Evolutionary conservation across 2,888 invertebrate genomes (phyloP).

Genomic region (Chymomyza fuscimana): DNA sequence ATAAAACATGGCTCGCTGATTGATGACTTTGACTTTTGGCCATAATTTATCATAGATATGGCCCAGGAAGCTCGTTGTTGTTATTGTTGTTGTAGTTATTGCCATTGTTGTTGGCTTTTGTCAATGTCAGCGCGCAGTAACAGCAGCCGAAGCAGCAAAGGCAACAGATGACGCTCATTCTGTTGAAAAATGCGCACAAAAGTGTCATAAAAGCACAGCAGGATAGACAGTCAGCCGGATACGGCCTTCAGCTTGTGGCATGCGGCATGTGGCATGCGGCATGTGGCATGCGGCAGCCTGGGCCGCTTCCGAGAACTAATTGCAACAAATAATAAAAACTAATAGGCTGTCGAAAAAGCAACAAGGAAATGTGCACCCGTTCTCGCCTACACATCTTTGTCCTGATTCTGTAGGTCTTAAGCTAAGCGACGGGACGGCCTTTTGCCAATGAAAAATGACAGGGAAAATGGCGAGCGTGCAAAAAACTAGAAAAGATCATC

Average conservation of each 20-base stretch:
- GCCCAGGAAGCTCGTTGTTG: not conserved
- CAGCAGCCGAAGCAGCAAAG: conserved; percentile 38
- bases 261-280: not conserved
- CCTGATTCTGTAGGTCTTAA: not conserved
- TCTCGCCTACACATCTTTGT: not conserved
- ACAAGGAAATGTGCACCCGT: conserved; percentile 1
- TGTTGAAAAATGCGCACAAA: conserved; percentile 67
- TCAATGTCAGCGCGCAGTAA: conserved; percentile 48
- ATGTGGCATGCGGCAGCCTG: conserved; percentile 6
- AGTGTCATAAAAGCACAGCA: conserved; percentile 64
- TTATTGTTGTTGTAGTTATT: conserved; percentile 27
- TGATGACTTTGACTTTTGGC: conserved; percentile 74
- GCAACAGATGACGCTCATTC: conserved; percentile 72
- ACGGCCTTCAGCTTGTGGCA: conserved; percentile 6
- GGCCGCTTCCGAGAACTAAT: conserved; percentile 55
- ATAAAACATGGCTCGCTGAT: conserved; percentile 68
- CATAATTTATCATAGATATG: conserved; percentile 71
- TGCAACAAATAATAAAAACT: conserved; percentile 75
- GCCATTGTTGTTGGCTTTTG: conserved; percentile 38
- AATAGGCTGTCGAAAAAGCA: conserved; percentile 72
- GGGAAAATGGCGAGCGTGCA: conserved; percentile 43
- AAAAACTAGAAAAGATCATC: conserved; percentile 56
- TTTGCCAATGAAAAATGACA: conserved; percentile 68
- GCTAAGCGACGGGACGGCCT: conserved; percentile 15
- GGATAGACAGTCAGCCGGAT: conserved; percentile 10